These are phyloP conservation scores for Zaprionus camerounensis DNA, from an alignment of 1,140 invertebrate genomes.

Conservation along the genomic window DNA sequence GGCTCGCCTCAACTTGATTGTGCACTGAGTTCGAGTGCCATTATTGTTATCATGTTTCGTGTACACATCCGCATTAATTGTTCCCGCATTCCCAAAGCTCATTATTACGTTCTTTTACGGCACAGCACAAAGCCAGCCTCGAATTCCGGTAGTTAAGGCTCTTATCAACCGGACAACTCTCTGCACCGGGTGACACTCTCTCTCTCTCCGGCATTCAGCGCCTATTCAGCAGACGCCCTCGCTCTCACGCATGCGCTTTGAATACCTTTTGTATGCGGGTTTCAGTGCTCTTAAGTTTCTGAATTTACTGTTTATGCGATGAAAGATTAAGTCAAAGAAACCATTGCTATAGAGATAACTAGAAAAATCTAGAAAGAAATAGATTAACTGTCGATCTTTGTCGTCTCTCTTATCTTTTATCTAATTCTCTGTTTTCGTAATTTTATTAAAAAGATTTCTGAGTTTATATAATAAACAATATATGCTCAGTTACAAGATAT, in stretches of 20 bases:
- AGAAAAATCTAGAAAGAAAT: neutral
- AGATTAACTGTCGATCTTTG: no score
- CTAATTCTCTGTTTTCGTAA: no score
- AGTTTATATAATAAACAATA: neutral
- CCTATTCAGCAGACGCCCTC: slow-evolving; percentile 53
- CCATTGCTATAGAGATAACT: neutral
- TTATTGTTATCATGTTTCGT: slow-evolving; percentile 42
- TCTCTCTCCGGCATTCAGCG: slow-evolving; percentile 41
- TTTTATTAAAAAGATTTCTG: neutral
- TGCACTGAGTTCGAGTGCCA: slow-evolving; percentile 12
- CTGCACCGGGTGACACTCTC: slow-evolving; percentile 6
- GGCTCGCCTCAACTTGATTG: slow-evolving; percentile 11
- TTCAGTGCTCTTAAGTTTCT: neutral
- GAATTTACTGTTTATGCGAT: slow-evolving; percentile 29
- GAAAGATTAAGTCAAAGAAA: neutral
- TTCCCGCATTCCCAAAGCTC: slow-evolving; percentile 41
- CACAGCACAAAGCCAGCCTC: slow-evolving; percentile 15
- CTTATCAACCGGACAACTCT: slow-evolving; percentile 20
- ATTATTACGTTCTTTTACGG: slow-evolving; percentile 43
- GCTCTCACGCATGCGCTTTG: slow-evolving; percentile 27
- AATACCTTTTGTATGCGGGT: neutral
- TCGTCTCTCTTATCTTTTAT: neutral
- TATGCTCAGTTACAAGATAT: no score
- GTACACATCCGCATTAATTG: slow-evolving; percentile 60
- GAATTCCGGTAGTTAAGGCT: slow-evolving; percentile 9